phyloP scores from a whole-genome alignment of 53 echinoderm and acorn worm genomes.

The Arbacia lixula region DNA sequence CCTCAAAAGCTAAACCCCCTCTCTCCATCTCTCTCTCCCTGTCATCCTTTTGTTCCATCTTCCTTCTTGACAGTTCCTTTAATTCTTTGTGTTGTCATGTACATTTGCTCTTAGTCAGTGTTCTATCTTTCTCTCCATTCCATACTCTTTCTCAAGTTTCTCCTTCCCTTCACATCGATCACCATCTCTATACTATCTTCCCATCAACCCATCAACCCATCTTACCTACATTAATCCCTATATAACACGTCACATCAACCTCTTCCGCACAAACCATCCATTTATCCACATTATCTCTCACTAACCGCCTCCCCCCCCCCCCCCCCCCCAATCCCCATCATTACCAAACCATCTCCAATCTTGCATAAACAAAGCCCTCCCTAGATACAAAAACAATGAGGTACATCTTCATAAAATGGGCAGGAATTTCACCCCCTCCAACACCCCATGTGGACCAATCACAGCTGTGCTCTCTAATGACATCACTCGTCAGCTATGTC shows the following conservation, averaged over 20 bases:
- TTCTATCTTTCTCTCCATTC: no score
- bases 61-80: no score
- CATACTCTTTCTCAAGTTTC: no score
- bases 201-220: background rate
- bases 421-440: background rate
- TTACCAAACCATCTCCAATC: no score
- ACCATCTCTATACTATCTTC: background rate
- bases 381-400: conserved; percentile 41
- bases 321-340: background rate
- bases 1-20: no score
- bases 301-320: background rate
- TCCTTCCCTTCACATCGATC: conserved; percentile 49
- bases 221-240: background rate
- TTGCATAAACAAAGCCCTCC: conserved; percentile 27
- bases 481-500: conserved; percentile 49
- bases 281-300: conserved; percentile 19
- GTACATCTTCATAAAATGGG: conserved; percentile 11
- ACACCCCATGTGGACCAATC: conserved; percentile 22
- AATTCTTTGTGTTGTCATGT: no score
- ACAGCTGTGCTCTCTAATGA: conserved; percentile 1
- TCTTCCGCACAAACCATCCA: conserved; percentile 16
- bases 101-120: no score
- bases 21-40: no score
- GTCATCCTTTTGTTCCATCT: no score
- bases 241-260: conserved; percentile 38